Evolutionary conservation across 1,140 invertebrate species (phyloP).

Genomic region (Eumaeus atala): DNA sequence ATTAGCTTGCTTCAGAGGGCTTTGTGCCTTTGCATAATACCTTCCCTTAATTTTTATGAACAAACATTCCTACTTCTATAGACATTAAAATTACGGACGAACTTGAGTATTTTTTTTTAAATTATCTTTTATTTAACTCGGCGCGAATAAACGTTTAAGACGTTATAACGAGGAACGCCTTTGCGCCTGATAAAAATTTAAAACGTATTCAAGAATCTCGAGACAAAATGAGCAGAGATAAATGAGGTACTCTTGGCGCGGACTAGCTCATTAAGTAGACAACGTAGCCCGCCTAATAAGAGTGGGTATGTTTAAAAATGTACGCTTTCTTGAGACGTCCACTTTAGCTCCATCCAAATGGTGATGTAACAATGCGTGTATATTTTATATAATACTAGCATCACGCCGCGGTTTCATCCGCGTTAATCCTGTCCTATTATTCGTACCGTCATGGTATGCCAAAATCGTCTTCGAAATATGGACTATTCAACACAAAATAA

Average conservation of each 20-base stretch:
- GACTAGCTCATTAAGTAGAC: conserved; percentile 4
- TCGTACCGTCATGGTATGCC: too few relatives aligned
- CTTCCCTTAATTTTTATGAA: conserved; percentile 38
- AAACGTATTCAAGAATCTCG: conserved; percentile 6
- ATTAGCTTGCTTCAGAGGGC: conserved; percentile 32
- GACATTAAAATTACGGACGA: too few relatives aligned
- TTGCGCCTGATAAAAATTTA: conserved; percentile 6
- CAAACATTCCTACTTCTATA: conserved; percentile 29
- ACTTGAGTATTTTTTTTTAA: conserved; percentile 4
- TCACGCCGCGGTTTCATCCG: too few relatives aligned
- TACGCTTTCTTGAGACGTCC: too few relatives aligned
- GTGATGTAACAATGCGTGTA: too few relatives aligned
- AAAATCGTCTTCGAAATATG: too few relatives aligned
- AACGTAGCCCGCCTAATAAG: neutral
- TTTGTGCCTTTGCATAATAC: conserved; percentile 38
- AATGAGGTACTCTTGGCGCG: conserved; percentile 1
- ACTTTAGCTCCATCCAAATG: too few relatives aligned
- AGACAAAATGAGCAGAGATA: conserved; percentile 9
- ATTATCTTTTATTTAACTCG: conserved; percentile 5
- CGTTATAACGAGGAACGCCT: conserved; percentile 1
- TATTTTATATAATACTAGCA: too few relatives aligned
- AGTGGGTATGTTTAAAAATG: conserved; percentile 7
- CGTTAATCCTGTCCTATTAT: too few relatives aligned
- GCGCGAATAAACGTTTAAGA: conserved; percentile 7
- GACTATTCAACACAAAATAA: too few relatives aligned